Percentiles rank a stretch among this genome's conserved stretches.
Conservation (phyloP, 2,113 vertebrate genomes). For the Protobothrops flavoviridis region DNA sequence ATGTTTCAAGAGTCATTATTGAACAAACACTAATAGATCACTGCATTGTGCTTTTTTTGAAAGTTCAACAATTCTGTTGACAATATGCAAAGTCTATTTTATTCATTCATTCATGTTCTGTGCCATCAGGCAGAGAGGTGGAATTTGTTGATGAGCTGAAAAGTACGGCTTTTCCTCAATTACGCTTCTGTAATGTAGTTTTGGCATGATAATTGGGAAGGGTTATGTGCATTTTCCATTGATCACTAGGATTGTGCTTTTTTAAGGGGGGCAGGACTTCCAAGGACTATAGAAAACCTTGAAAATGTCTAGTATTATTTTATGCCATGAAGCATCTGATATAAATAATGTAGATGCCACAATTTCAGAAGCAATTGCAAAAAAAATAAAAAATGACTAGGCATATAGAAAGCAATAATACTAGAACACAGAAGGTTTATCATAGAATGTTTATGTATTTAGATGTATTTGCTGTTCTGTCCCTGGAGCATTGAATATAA, state of each 20-base stretch:
- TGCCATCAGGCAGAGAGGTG: slow-evolving; percentile 20
- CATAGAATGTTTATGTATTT: slow-evolving; percentile 35
- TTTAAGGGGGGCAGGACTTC: slow-evolving; percentile 45
- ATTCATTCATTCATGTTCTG: slow-evolving; percentile 22
- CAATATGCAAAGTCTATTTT: not conserved
- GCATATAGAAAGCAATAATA: slow-evolving; percentile 51
- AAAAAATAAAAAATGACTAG: slow-evolving; percentile 45
- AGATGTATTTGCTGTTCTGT: slow-evolving; percentile 4
- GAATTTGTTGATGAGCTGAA: slow-evolving; percentile 44
- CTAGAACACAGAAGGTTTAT: slow-evolving; percentile 49
- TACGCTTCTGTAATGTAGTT: slow-evolving; percentile 48
- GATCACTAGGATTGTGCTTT: not conserved
- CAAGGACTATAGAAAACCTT: slow-evolving; percentile 55
- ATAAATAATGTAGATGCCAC: slow-evolving; percentile 65
- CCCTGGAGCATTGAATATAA: not conserved
- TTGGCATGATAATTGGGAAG: slow-evolving; percentile 54
- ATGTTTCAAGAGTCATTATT: not conserved
- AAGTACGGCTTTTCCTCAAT: slow-evolving; percentile 40
- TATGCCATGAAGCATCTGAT: slow-evolving; percentile 58
- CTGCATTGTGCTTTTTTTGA: not conserved
- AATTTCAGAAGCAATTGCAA: slow-evolving; percentile 48
- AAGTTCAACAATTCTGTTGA: not conserved
- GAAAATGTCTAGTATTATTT: slow-evolving; percentile 64
- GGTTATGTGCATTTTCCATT: not conserved
- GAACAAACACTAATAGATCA: not conserved